Percentiles rank a stretch among this genome's conserved stretches.
These are phyloP conservation scores for Drosophila kikkawai DNA, from an alignment of 1,140 invertebrate genomes.

Conservation along the genomic window DNA sequence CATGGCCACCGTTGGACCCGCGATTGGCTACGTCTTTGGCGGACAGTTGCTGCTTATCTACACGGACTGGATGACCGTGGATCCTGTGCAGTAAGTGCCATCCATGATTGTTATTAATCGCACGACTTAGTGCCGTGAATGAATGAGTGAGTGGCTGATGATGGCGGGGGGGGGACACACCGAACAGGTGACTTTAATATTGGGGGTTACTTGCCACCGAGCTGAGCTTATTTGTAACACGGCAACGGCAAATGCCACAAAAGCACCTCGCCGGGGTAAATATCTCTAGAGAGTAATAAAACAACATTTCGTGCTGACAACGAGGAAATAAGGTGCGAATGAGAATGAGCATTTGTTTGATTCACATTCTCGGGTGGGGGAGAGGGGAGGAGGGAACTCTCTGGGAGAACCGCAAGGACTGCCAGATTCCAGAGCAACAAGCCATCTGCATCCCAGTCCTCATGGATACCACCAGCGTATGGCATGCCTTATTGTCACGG, in stretches of 20 bases:
- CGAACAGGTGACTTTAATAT: slow-evolving; percentile 58
- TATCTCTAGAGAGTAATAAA: slow-evolving; percentile 84
- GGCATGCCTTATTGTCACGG: slow-evolving; percentile 77
- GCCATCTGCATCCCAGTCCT: slow-evolving; percentile 21
- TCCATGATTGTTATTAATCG: slow-evolving; percentile 75
- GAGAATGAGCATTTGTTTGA: slow-evolving; percentile 70
- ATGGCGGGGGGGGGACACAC: background rate
- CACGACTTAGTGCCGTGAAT: slow-evolving; percentile 24
- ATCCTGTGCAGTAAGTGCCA: slow-evolving; percentile 88
- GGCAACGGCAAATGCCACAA: slow-evolving; percentile 66
- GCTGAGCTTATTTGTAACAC: slow-evolving; percentile 64
- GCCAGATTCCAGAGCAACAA: slow-evolving; percentile 27
- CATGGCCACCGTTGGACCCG: slow-evolving; percentile 93
- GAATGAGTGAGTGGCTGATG: slow-evolving; percentile 10
- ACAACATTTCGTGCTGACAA: slow-evolving; percentile 84
- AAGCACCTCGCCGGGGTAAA: slow-evolving; percentile 57
- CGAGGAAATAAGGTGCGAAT: slow-evolving; percentile 79
- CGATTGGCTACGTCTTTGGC: slow-evolving; percentile 92
- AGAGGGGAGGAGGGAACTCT: background rate
- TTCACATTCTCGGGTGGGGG: slow-evolving; percentile 37
- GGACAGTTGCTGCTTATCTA: slow-evolving; percentile 91
- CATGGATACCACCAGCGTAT: slow-evolving; percentile 48
- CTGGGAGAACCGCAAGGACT: background rate
- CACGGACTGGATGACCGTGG: slow-evolving; percentile 89
- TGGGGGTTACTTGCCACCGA: background rate